Conservation (phyloP, 2,797 vertebrate species). For the Hephaestus fuliginosus region DNA sequence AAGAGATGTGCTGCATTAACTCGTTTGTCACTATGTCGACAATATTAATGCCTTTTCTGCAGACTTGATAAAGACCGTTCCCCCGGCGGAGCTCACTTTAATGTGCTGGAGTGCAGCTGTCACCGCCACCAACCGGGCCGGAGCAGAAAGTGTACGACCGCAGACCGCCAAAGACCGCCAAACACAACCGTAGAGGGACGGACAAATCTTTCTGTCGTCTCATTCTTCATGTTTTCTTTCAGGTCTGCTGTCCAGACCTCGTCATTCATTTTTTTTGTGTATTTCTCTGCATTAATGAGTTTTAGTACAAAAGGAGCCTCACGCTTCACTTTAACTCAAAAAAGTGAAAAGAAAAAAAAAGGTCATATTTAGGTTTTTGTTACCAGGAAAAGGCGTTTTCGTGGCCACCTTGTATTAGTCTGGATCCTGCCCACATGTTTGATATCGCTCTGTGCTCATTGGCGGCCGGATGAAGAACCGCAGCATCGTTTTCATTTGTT, state of each 20-base stretch:
- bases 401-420: not conserved
- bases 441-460: not conserved
- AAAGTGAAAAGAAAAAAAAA: not conserved
- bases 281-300: slow-evolving; percentile 14
- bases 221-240: not conserved
- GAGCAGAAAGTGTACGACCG: not conserved
- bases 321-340: not conserved
- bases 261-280: not conserved
- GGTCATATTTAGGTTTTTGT: slow-evolving; percentile 7
- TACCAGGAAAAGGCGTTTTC: too few species aligned
- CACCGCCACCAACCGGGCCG: not conserved
- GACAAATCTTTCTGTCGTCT: not conserved
- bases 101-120: slow-evolving; percentile 44
- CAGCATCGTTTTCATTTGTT: not conserved
- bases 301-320: not conserved
- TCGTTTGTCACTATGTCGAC: slow-evolving; percentile 56
- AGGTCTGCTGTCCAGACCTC: not conserved
- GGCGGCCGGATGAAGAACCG: not conserved
- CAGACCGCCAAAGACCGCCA: too few species aligned
- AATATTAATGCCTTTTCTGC: slow-evolving; percentile 53
- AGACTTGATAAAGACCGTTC: slow-evolving; percentile 46
- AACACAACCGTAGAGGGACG: not conserved
- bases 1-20: slow-evolving; percentile 49
- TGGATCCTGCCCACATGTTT: not conserved
- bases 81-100: slow-evolving; percentile 31